phyloP scores from a whole-genome alignment of 2,888 invertebrate species.

The Griposia aprilina region DNA sequence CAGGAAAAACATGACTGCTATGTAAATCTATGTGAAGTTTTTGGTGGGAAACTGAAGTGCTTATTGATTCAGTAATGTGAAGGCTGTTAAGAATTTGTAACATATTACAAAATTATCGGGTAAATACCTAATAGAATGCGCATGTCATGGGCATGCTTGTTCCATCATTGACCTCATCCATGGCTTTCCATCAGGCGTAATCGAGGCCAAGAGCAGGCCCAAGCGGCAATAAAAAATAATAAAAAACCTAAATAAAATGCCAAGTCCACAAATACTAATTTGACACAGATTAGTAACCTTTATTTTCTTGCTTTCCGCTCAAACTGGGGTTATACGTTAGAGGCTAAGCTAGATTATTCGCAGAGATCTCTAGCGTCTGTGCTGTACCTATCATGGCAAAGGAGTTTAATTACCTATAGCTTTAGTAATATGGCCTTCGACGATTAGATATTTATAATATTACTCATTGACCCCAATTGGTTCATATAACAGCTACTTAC shows the following conservation, averaged over 20 bases:
- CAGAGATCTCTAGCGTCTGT: neutral
- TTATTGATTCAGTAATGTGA: slow-evolving; percentile 1
- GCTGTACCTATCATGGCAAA: neutral
- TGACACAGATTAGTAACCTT: neutral
- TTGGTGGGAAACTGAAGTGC: slow-evolving; percentile 8
- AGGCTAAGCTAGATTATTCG: neutral
- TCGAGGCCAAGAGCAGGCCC: too few relatives aligned
- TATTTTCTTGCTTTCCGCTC: neutral
- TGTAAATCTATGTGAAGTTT: slow-evolving; percentile 34
- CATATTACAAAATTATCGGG: neutral
- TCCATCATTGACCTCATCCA: too few relatives aligned
- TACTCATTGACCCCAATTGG: neutral
- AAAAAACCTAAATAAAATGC: neutral
- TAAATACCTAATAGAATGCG: neutral
- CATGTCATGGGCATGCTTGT: neutral
- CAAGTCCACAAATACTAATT: neutral
- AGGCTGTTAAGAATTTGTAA: slow-evolving; percentile 1
- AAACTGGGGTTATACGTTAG: neutral
- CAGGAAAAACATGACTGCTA: slow-evolving; percentile 43
- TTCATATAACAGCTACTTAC: neutral
- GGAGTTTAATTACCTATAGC: neutral
- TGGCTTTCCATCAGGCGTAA: too few relatives aligned
- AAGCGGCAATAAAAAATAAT: too few relatives aligned
- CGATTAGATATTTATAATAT: neutral
- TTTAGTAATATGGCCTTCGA: neutral